Base-by-base conservation (phyloP, 2,797 vertebrate genomes). In the Gymnoscopelus microlampas region DNA sequence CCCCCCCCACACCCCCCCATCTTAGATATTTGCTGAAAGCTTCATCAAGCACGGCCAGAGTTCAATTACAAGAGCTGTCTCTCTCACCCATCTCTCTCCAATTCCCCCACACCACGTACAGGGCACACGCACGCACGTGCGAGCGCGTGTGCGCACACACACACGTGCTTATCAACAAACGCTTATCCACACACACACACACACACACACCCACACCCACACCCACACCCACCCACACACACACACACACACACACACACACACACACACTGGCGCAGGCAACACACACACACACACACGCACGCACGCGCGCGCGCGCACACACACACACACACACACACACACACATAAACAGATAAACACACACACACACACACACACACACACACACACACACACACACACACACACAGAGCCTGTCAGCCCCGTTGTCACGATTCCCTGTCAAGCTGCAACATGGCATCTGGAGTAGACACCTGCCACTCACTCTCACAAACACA, bases 31-130 rank as follows among this genome's bases (percentile, higher is more conserved):
- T 78, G 72, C 80, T 77, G 58, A 88, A 87, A 86, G 85, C 88
- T 82, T 87, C 82, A 88, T 83, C 81, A 89, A 77, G 85, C 87
- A 87, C 85, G 84, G 83, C 70, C 77, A 80, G 85, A 64, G 82
- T 85, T 89, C 85, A 88, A 87, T 89, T 89, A 89, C 75, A 69
- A 84, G 62, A 86, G 70, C 63, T 13, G 4, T 70, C 78, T 80
- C 63, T 66, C 73, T 76, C 51, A 15, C 74, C 55, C 58, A 58
- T 75, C 60, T 81, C 61, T 60, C 55, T 53, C 57, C 65, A 67
- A 65, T 76, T 71, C 47, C 58, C 61, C 32, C 58, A 73, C 71
- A 72, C 50, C 63, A 39, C 61, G 71, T 66, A 53, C 65, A 63
- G 39, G 69, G 48, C 19, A 53, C 70, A 24, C 11, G 29, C 57